Base-by-base conservation (phyloP, 2,113 vertebrate genomes). In the Periophthalmodon schlosseri region DNA sequence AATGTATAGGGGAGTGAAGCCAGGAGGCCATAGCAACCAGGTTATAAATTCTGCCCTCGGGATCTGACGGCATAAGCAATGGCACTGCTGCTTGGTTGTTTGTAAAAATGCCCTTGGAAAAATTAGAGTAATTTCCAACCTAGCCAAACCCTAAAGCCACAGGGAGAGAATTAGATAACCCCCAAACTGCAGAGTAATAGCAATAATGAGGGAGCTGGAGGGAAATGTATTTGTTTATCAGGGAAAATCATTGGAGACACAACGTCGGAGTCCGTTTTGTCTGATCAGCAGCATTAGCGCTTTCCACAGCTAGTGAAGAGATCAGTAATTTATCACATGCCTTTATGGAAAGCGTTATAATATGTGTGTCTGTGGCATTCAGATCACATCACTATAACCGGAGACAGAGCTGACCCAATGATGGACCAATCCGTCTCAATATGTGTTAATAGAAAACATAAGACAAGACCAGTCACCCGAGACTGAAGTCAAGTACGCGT, bases 71-170 rank as follows among this genome's bases (percentile, higher is more conserved):
- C 14, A 61, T 23, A 21, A 74, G 84, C 75, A 82, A 75, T 84
- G 87, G 86, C 84, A 87, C 83, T 24, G 12, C 21, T 24, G 85
- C 76, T 44, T 86, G 84, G 86, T 85, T 93, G 91, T 92, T 92
- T 92, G 87, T 87, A 58, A 87, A 91, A 91, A 91, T 89, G 88
- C 86, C 90, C 90, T 93, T 92, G 87, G 88, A 92, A 91, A 90
- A 91, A 91, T 77, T 85, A 90, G 84, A 87, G 83, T 87, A 89
- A 92, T 91, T 89, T 90, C 87, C 78, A 5, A 78, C 86, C 86
- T 89, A 77, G 89, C 87, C 90, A 89, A 90, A 89, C 85, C 86
- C 68, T 5, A 89, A 87, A 89, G 88, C 91, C 88, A 78, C 60
- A 74, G 89, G 84, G 90, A 89, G 87, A 88, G 82, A 89, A 90